These are phyloP conservation scores for Neostethus bicornis DNA, from an alignment of 2,797 vertebrate genomes.

Conservation along the genomic window DNA sequence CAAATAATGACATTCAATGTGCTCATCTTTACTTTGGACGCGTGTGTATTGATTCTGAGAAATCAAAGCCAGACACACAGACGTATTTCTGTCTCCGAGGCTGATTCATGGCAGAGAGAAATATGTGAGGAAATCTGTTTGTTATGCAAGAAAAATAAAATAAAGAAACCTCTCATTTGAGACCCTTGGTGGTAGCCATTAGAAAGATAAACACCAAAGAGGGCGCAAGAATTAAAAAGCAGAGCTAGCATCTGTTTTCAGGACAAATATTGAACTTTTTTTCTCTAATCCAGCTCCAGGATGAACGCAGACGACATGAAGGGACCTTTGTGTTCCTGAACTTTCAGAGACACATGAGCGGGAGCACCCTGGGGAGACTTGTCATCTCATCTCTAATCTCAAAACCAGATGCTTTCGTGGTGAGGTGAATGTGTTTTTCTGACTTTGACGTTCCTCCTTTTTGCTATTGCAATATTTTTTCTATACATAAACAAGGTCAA, in stretches of 20 bases:
- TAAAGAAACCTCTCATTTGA: not conserved
- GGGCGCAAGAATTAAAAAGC: not conserved
- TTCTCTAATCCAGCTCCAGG: conserved; percentile 18
- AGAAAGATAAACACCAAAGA: not conserved
- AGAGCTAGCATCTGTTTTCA: conserved; percentile 22
- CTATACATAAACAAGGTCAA: too few relatives aligned
- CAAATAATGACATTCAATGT: not conserved
- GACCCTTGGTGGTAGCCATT: not conserved
- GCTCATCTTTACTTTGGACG: not conserved
- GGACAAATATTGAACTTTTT: conserved; percentile 43
- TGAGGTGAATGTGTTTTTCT: conserved; percentile 59
- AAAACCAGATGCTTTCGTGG: conserved; percentile 70
- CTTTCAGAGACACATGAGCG: conserved; percentile 62
- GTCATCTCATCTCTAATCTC: conserved; percentile 59
- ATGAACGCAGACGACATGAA: too few relatives aligned
- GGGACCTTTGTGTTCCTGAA: conserved; percentile 39
- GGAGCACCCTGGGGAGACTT: conserved; percentile 65
- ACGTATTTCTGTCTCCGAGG: too few relatives aligned
- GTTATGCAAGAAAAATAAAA: not conserved
- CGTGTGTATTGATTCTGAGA: not conserved
- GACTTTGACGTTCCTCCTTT: conserved; percentile 22
- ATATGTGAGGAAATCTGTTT: not conserved
- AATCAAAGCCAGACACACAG: not conserved
- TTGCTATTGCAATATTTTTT: too few relatives aligned
- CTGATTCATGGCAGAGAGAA: not conserved